Base-by-base conservation (phyloP, 1,140 invertebrate species). In the Oreohelix idahoensis region DNA sequence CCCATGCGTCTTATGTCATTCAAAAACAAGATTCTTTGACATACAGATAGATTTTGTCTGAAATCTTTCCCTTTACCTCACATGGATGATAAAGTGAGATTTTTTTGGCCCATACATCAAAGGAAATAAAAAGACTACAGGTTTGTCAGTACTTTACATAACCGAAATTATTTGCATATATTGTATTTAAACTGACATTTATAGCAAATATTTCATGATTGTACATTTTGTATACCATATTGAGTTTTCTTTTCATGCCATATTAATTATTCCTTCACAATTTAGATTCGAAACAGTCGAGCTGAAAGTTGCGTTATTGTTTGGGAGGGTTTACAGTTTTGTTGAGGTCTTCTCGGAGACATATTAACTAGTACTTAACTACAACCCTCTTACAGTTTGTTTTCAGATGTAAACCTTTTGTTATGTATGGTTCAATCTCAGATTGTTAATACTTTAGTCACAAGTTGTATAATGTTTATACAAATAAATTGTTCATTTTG, bases 401-500 rank as follows among this genome's bases (percentile, higher is more conserved):
- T n/a, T 58, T 11, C 45, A 58, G 53, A 15, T 58, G 23, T 58
- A 15, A 10, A 23, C 2, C 20, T 58, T 58, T 11, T 23, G 23
- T 58, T 58, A 58, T 58, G 17, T 58, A 23, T 58, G 1, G 17
- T 58, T 58, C 8, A 58, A 11, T 58, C 8, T 58, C 23, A 15
- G 15, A 23, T 58, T 58, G 23, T 58, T 23, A 58, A 58, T 58
- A 58, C 20, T 58, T 58, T 20, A 58, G 1, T n/a, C 10, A 58
- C 26, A 58, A 58, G 53, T n/a, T 58, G 53, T 58, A 58, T 58
- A 58, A 58, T 58, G 53, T 58, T 58, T 58, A 58, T 58, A 58
- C 53, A 58, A 58, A 45, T 45, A 45, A 45, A 45, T 45, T 45
- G 15, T 45, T 8, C 42, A 45, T 8, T 15, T 15, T 45, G 42